These are phyloP conservation scores for Excalfactoria chinensis DNA, from an alignment of 2,113 vertebrate genomes.

Conservation along the genomic window DNA sequence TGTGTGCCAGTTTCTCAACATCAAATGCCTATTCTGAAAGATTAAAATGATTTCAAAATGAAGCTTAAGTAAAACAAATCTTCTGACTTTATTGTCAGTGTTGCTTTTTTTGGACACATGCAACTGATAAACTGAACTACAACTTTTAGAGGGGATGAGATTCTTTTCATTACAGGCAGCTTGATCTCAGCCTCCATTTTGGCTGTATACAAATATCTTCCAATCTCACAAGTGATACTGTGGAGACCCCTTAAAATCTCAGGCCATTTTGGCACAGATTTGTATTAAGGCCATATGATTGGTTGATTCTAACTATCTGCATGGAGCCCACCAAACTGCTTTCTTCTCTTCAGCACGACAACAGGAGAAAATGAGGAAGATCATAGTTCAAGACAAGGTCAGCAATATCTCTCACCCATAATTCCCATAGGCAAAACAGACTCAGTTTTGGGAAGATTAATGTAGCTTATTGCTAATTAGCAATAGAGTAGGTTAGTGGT, in stretches of 20 bases:
- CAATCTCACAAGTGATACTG: neutral
- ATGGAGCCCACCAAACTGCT: neutral
- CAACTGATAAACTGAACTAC: neutral
- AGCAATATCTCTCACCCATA: neutral
- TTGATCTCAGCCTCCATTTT: neutral
- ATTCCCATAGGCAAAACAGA: neutral
- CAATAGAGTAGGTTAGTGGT: neutral
- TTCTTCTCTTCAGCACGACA: neutral
- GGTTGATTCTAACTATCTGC: neutral
- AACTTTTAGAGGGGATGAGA: neutral
- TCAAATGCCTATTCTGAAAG: neutral
- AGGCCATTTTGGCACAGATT: neutral
- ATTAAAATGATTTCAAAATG: neutral
- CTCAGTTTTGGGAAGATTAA: neutral
- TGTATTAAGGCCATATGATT: neutral
- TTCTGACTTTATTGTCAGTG: neutral
- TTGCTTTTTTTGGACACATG: rapidly evolving
- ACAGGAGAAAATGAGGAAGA: neutral
- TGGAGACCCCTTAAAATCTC: neutral
- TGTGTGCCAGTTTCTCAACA: too few species aligned
- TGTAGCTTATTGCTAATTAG: neutral
- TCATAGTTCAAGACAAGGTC: neutral
- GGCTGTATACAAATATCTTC: neutral
- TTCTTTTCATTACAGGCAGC: neutral
- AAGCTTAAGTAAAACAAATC: neutral